These are phyloP conservation scores for Maniola hyperantus DNA, from an alignment of 2,888 invertebrate genomes.

Conservation along the genomic window DNA sequence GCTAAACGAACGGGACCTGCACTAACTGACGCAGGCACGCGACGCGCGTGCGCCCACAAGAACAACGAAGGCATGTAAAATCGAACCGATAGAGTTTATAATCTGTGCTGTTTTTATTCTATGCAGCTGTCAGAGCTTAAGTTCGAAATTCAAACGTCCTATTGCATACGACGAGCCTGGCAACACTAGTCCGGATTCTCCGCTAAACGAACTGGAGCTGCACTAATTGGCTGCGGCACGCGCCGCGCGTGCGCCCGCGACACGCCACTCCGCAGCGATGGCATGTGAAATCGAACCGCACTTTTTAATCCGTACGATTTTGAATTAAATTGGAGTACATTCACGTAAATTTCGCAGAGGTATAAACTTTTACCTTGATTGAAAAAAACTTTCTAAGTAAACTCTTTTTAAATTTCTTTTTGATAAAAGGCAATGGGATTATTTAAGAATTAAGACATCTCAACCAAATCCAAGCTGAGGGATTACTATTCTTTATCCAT, in stretches of 20 bases:
- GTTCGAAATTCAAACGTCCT: not conserved
- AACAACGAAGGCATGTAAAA: slow-evolving; percentile 68
- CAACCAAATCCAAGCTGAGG: too few species aligned
- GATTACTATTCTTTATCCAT: too few species aligned
- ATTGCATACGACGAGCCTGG: not conserved
- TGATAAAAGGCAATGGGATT: not conserved
- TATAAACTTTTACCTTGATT: slow-evolving; percentile 18
- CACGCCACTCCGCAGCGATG: slow-evolving; percentile 70
- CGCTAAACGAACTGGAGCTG: slow-evolving; percentile 78
- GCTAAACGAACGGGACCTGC: slow-evolving; percentile 79
- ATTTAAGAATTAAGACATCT: too few species aligned
- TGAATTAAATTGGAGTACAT: slow-evolving; percentile 34
- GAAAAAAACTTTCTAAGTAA: slow-evolving; percentile 19
- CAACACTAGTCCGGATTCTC: slow-evolving; percentile 52
- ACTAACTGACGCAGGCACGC: slow-evolving; percentile 80
- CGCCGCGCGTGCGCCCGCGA: slow-evolving; percentile 66
- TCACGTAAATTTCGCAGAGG: slow-evolving; percentile 29
- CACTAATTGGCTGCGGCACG: slow-evolving; percentile 81
- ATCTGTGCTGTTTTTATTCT: slow-evolving; percentile 72
- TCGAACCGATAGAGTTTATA: slow-evolving; percentile 65
- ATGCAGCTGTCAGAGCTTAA: not conserved
- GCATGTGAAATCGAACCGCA: slow-evolving; percentile 77
- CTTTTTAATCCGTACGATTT: slow-evolving; percentile 72
- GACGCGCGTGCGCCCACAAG: slow-evolving; percentile 68
- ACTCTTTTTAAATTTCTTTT: not conserved